phyloP scores from a whole-genome alignment of 2,113 vertebrate species.

The Kryptolebias marmoratus region DNA sequence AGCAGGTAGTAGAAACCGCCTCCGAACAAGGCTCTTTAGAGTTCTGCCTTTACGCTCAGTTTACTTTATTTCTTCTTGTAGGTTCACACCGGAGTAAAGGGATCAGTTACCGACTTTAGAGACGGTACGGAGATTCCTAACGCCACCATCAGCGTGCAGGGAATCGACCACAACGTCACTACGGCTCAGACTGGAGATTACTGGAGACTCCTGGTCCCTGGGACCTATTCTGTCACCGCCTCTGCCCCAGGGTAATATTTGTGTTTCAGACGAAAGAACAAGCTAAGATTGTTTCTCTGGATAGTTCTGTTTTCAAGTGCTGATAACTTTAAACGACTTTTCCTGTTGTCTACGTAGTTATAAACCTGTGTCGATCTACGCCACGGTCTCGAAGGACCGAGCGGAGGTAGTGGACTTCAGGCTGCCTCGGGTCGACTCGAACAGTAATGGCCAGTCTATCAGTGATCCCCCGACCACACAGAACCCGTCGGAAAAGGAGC shows the following conservation, averaged over 20 bases:
- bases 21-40: too few relatives aligned
- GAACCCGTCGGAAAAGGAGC: constrained; percentile 84
- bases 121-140: constrained; percentile 90
- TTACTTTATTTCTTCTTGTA: constrained; percentile 58
- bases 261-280: constrained; percentile 2
- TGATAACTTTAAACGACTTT: not conserved
- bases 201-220: constrained; percentile 92
- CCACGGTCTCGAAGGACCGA: constrained; percentile 81
- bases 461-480: constrained; percentile 68
- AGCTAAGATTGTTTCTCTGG: not conserved
- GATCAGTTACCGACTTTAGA: constrained; percentile 88
- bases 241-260: constrained; percentile 89
- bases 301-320: not conserved
- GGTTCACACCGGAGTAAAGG: constrained; percentile 90
- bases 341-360: constrained; percentile 81
- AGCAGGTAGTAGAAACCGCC: constrained; percentile 82
- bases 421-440: constrained; percentile 78
- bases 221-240: constrained; percentile 87
- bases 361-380: constrained; percentile 80
- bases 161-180: constrained; percentile 86
- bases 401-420: constrained; percentile 90
- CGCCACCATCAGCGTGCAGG: constrained; percentile 88
- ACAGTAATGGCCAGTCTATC: constrained; percentile 59
- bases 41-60: not conserved
- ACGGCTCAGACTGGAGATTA: constrained; percentile 91